Conservation (phyloP, 2,888 invertebrate species). For the Drosophila kanekoi region DNA sequence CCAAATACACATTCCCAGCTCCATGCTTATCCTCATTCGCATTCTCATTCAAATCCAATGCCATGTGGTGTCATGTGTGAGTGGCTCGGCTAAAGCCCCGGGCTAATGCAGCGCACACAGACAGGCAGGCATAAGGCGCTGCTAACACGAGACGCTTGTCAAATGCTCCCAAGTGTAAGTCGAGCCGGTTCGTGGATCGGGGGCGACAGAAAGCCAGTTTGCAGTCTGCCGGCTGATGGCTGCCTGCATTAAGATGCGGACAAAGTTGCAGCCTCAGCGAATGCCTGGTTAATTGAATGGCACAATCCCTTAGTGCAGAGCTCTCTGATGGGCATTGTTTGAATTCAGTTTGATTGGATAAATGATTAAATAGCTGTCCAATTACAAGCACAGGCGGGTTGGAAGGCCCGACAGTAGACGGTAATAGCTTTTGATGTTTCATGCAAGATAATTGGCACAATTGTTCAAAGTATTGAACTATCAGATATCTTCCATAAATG, state of each 20-base stretch:
- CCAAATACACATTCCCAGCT: conserved; percentile 8
- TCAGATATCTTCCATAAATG: too few species aligned
- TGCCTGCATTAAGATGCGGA: conserved; percentile 50
- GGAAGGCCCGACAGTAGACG: conserved; percentile 6
- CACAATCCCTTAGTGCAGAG: conserved; percentile 7
- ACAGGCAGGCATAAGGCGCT: conserved; percentile 51
- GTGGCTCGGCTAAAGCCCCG: conserved; percentile 59
- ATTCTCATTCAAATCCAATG: conserved; percentile 39
- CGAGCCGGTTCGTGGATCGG: conserved; percentile 11
- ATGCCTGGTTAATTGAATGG: conserved; percentile 64
- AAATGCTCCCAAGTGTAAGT: conserved; percentile 52
- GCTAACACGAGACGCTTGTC: conserved; percentile 64
- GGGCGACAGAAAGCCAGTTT: conserved; percentile 12
- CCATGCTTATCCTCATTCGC: conserved; percentile 13
- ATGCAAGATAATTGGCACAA: neutral
- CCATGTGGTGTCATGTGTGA: conserved; percentile 44
- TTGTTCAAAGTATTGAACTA: too few species aligned
- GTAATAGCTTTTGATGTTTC: conserved; percentile 26
- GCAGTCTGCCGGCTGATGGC: conserved; percentile 20
- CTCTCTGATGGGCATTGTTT: conserved; percentile 28
- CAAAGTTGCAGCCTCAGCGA: conserved; percentile 41
- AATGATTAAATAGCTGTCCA: conserved; percentile 63
- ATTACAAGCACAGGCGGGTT: conserved; percentile 34
- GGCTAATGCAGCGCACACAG: conserved; percentile 47
- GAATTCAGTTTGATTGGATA: conserved; percentile 53